A percentile compares a stretch with the other conserved stretches of the same genome.
phyloP scores from a whole-genome alignment of 2,113 vertebrate genomes.

The Bubalus kerabau region DNA sequence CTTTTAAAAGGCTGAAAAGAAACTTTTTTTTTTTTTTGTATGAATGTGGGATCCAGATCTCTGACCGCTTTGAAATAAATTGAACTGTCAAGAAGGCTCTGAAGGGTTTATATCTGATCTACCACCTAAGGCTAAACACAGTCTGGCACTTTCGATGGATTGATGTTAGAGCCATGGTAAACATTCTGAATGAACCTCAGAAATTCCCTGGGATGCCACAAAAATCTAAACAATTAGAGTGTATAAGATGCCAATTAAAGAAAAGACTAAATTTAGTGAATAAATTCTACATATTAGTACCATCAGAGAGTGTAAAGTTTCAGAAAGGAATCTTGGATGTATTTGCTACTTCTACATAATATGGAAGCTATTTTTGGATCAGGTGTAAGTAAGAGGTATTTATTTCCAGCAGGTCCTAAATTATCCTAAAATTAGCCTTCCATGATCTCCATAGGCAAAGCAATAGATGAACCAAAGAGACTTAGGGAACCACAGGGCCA shows the following conservation, averaged over 20 bases:
- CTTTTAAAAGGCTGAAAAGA: neutral
- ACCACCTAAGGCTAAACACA: neutral
- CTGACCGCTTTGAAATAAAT: constrained; percentile 15
- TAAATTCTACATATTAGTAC: neutral
- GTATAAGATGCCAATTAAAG: neutral
- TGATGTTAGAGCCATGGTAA: neutral
- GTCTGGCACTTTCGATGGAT: neutral
- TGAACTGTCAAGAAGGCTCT: neutral
- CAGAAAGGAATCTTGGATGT: neutral
- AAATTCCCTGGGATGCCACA: neutral
- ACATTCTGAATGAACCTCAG: neutral
- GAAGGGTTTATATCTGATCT: neutral
- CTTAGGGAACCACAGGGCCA: neutral
- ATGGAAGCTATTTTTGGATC: neutral
- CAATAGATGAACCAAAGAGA: neutral
- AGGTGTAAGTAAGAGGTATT: neutral
- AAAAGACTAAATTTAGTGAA: neutral
- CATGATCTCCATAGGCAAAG: neutral
- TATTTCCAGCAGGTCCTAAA: neutral
- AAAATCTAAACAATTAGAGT: neutral
- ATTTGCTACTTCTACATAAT: neutral
- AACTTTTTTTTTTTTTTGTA: constrained; percentile 26
- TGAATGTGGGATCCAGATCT: neutral
- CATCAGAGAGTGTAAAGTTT: neutral
- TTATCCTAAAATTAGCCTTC: neutral